Base-by-base conservation (phyloP, 2,797 vertebrate species). In the Linurgus olivaceus region DNA sequence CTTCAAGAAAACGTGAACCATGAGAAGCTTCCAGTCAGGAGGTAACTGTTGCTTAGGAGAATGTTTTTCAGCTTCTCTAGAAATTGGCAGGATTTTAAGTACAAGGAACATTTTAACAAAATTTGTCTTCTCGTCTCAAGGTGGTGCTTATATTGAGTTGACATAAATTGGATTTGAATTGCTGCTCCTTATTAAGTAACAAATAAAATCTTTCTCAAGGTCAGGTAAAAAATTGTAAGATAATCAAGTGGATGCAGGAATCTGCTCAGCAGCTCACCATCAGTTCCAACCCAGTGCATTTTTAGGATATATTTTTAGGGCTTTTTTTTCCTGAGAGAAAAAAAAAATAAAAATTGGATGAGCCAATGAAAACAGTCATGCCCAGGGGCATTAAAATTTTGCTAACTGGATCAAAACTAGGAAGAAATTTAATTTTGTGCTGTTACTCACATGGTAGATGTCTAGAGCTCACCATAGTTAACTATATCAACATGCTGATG, bases 211-310 rank as follows among this genome's bases (percentile, higher is more conserved):
- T 62, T 88, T 71, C 55, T 76, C 7, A 33, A 47, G 13, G 28
- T 83, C 42, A 63, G 44, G 29, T 57, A 61, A 88, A 90, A 61
- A 61, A 33, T 3, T 44, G 9, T 40, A 82, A 40, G 44, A 33
- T 31, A 61, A 44, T 42, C 11, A 75, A 65, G 24, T 58, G 9
- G 25, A 61, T 70, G 24, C 18, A 81, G 66, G 17, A 90, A 52
- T 57, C 47, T 62, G 15, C 19, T 80, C 7, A 38, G 66, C 59
- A 47, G 26, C 28, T 88, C 6, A 8, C 33, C 45, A 26, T 38
- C 1, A 0, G 0, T 10, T 88, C 42, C 16, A 38, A 24, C 5
- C 17, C 57, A 50, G 7, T 28, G 25, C 50, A 57, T 72, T 61
- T 72, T 51, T 50, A 54, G 26, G 44, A 74, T 54, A 29, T 29